Percentiles rank a stretch among this genome's conserved stretches.
Evolutionary conservation across 1,140 invertebrate genomes (phyloP).

Genomic region (Calephelis virginiensis): DNA sequence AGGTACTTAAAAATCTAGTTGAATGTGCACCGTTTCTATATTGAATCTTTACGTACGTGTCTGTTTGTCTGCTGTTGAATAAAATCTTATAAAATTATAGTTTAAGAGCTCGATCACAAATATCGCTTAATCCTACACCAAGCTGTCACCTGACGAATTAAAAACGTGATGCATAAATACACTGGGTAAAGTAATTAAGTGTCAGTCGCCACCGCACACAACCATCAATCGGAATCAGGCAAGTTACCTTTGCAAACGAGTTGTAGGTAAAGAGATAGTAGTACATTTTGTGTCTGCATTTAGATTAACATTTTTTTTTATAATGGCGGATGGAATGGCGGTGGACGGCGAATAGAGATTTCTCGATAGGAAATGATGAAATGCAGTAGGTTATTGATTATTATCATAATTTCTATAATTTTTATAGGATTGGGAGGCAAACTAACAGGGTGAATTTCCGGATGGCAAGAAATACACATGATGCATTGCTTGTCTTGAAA

Average conservation of each 20-base stretch:
- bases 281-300: neutral
- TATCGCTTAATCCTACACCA: constrained; percentile 18
- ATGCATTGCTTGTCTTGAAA: no score
- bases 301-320: neutral
- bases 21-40: no score
- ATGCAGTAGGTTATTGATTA: no score
- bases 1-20: no score
- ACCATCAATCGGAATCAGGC: constrained; percentile 36
- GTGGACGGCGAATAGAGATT: no score
- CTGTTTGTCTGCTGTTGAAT: neutral
- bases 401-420: no score
- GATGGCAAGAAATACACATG: no score
- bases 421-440: no score
- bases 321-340: no score
- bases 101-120: neutral
- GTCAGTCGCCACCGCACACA: constrained; percentile 37
- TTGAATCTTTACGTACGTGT: no score
- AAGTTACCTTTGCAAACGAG: constrained; percentile 32
- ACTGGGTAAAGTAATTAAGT: constrained; percentile 41
- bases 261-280: constrained; percentile 27
- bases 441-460: no score
- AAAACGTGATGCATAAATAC: constrained; percentile 34
- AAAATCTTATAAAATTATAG: constrained; percentile 16
- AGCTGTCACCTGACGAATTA: constrained; percentile 34
- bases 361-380: no score